Conservation (phyloP, 2,888 invertebrate genomes). For the Phasia obesa region DNA sequence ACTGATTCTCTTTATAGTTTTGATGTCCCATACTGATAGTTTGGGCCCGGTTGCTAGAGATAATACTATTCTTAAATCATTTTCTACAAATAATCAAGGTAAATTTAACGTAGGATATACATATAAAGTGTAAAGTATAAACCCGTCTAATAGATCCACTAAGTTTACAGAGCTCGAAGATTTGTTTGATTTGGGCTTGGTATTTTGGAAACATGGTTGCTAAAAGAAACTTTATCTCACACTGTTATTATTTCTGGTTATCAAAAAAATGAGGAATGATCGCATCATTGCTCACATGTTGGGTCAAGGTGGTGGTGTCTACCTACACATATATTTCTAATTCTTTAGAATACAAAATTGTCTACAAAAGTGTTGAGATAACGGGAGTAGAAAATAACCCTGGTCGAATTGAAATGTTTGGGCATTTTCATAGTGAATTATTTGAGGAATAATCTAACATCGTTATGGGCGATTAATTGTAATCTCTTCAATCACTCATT, state of each 20-base stretch:
- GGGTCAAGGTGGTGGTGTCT: slow-evolving; percentile 6
- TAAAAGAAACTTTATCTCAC: background rate
- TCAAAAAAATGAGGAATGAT: background rate
- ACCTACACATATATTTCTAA: slow-evolving; percentile 12
- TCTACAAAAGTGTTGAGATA: slow-evolving; percentile 7
- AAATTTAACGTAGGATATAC: background rate
- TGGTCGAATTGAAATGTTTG: background rate
- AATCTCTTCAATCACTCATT: background rate
- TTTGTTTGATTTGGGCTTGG: background rate
- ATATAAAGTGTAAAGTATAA: background rate
- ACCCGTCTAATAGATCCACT: background rate
- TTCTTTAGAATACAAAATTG: background rate
- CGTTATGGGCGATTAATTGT: slow-evolving; percentile 17
- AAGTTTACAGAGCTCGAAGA: background rate
- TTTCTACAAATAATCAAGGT: background rate
- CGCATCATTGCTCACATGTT: too few relatives aligned
- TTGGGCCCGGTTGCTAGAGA: background rate
- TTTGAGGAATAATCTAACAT: background rate
- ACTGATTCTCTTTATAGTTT: too few relatives aligned
- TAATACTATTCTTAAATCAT: background rate
- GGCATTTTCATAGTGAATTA: background rate
- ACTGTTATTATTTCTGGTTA: background rate
- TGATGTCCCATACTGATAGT: background rate
- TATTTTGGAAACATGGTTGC: background rate
- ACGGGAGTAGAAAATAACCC: background rate